phyloP scores from a whole-genome alignment of 2,113 vertebrate species.

The Oenanthe melanoleuca region DNA sequence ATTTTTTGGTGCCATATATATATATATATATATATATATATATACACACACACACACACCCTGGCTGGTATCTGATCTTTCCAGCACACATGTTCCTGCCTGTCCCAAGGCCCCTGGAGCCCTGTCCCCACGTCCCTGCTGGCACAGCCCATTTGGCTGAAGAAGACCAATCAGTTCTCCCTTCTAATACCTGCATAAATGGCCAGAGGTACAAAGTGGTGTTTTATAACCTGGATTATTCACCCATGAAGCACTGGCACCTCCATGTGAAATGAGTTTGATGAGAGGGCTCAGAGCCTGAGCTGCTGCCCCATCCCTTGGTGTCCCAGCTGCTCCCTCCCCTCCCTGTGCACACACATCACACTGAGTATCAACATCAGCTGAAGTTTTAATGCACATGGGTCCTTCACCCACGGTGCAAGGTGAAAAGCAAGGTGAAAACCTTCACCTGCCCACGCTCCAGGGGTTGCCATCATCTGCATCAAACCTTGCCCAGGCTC shows the following conservation, averaged over 20 bases:
- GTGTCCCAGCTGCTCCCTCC: not conserved
- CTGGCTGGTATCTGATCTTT: not conserved
- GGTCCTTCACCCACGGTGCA: too few relatives aligned
- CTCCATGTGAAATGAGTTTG: not conserved
- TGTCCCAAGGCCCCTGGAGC: not conserved
- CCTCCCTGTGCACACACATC: not conserved
- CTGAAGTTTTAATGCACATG: fast-evolving
- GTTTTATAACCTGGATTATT: not conserved
- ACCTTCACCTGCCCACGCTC: not conserved
- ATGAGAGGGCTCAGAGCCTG: not conserved
- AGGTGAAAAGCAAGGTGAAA: not conserved
- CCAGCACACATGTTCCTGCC: not conserved
- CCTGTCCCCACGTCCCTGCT: fast-evolving
- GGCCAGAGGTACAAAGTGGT: not conserved
- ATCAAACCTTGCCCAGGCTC: not conserved
- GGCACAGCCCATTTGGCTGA: not conserved
- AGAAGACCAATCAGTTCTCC: not conserved
- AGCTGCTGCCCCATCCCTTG: not conserved
- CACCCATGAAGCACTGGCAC: not conserved
- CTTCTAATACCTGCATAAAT: not conserved
- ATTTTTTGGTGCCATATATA: not conserved
- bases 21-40: fast-evolving
- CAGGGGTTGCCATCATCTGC: not conserved
- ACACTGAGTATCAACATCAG: fast-evolving
- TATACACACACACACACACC: fast-evolving